These are phyloP conservation scores for Morbakka virulenta DNA, from an alignment of 30 jellyfish, hydroid and myxozoan genomes.

Conservation along the genomic window DNA sequence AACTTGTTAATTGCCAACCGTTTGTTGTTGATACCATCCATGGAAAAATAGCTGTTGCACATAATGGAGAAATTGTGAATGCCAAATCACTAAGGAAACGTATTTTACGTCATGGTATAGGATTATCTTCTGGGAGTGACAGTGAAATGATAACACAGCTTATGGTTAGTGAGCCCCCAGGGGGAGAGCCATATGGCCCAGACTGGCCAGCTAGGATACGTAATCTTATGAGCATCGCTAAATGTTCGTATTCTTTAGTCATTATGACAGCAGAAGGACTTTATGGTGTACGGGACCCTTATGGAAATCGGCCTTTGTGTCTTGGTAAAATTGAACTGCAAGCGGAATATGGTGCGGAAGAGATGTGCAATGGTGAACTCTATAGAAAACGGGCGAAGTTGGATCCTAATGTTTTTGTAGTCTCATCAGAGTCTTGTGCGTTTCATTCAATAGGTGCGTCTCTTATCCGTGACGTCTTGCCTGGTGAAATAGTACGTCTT, in stretches of 20 bases:
- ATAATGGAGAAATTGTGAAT: slow-evolving; percentile 87
- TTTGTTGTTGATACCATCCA: slow-evolving; percentile 82
- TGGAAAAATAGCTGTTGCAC: slow-evolving; percentile 94
- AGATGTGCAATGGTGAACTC: no score
- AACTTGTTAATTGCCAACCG: slow-evolving; percentile 82
- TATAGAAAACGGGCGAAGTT: slow-evolving; percentile 6
- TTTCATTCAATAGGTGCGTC: slow-evolving; percentile 81
- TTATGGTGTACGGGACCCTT: slow-evolving; percentile 89
- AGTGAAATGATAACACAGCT: slow-evolving; percentile 86
- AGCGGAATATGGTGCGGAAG: slow-evolving; percentile 6
- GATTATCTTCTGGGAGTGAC: slow-evolving; percentile 81
- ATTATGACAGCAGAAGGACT: slow-evolving; percentile 73
- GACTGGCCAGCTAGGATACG: slow-evolving; percentile 80
- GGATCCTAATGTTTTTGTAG: slow-evolving; percentile 23
- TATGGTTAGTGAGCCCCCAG: slow-evolving; percentile 92
- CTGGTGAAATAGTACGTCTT: slow-evolving; percentile 87
- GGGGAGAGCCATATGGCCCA: slow-evolving; percentile 90
- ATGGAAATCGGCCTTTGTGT: slow-evolving; percentile 89
- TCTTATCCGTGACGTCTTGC: slow-evolving; percentile 70
- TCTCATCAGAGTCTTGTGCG: slow-evolving; percentile 93
- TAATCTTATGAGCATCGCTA: slow-evolving; percentile 68
- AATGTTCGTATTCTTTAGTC: slow-evolving; percentile 73
- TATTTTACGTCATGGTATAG: slow-evolving; percentile 78
- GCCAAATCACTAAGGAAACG: slow-evolving; percentile 61
- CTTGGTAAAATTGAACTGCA: slow-evolving; percentile 53